Evolutionary conservation across 64 coral and sea anemone genomes (phyloP).

Genomic region (Pocillopora verrucosa): DNA sequence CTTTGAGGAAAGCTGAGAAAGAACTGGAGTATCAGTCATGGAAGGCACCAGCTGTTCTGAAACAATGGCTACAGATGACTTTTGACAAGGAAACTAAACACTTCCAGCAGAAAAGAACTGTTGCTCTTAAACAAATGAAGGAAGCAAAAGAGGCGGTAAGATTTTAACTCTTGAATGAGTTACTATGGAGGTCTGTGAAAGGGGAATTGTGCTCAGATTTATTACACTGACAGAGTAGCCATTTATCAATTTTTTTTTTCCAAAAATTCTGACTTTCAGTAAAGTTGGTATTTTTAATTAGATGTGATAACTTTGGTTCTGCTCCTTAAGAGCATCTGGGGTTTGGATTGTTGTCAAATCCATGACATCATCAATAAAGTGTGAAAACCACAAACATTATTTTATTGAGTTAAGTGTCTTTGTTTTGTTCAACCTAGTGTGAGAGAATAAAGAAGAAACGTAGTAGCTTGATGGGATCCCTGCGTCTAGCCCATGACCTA

Average conservation of each 20-base stretch:
- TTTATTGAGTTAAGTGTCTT: not conserved
- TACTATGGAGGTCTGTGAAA: too few relatives aligned
- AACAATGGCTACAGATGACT: conserved; percentile 93
- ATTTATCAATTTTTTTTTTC: too few relatives aligned
- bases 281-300: too few relatives aligned
- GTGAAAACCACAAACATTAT: not conserved
- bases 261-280: too few relatives aligned
- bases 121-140: conserved; percentile 89
- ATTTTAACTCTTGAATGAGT: not conserved
- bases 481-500: conserved; percentile 91
- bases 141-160: conserved; percentile 95
- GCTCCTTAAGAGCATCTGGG: too few relatives aligned
- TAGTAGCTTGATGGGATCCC: conserved; percentile 83
- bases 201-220: too few relatives aligned
- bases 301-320: too few relatives aligned
- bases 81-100: conserved; percentile 90
- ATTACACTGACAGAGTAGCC: too few relatives aligned
- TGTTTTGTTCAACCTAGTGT: conserved; percentile 45
- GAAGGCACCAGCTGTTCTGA: conserved; percentile 66
- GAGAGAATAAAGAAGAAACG: conserved; percentile 91
- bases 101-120: conserved; percentile 72
- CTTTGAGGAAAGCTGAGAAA: conserved; percentile 83
- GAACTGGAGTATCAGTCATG: conserved; percentile 84
- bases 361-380: not conserved
- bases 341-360: too few relatives aligned